These are phyloP conservation scores for Oxyruncus cristatus DNA, from an alignment of 2,113 vertebrate genomes.

Conservation along the genomic window DNA sequence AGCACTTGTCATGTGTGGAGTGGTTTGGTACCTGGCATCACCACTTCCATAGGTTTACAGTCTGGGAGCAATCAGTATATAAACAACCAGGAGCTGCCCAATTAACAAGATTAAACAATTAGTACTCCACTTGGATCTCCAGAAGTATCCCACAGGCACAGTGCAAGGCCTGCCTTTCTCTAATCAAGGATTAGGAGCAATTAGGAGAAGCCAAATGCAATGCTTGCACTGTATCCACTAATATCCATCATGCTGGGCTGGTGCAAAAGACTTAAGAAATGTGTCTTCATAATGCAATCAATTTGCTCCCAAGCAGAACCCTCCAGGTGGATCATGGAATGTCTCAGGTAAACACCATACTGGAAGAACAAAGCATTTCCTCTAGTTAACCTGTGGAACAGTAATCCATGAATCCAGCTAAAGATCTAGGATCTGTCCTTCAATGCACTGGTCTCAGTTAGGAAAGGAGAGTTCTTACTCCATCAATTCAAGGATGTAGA, in stretches of 20 bases:
- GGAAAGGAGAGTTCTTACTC: not conserved
- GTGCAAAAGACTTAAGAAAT: not conserved
- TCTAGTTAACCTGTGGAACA: accelerated
- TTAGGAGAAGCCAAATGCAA: not conserved
- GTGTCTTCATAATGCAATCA: not conserved
- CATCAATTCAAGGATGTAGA: not conserved
- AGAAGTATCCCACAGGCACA: not conserved
- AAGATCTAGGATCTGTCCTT: not conserved
- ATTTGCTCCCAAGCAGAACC: not conserved
- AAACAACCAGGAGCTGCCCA: not conserved
- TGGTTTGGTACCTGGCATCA: not conserved
- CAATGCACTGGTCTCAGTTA: not conserved
- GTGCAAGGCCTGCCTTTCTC: not conserved
- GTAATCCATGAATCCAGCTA: not conserved
- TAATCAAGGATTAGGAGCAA: not conserved
- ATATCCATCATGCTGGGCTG: not conserved
- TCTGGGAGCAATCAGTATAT: not conserved
- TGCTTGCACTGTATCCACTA: not conserved
- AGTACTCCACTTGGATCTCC: not conserved
- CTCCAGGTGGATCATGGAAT: not conserved
- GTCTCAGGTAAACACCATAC: not conserved
- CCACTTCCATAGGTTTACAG: not conserved
- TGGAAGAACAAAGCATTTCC: not conserved
- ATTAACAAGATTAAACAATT: not conserved
- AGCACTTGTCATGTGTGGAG: not conserved